Conservation (phyloP, 2,797 vertebrate species). For the Discoglossus pictus region DNA sequence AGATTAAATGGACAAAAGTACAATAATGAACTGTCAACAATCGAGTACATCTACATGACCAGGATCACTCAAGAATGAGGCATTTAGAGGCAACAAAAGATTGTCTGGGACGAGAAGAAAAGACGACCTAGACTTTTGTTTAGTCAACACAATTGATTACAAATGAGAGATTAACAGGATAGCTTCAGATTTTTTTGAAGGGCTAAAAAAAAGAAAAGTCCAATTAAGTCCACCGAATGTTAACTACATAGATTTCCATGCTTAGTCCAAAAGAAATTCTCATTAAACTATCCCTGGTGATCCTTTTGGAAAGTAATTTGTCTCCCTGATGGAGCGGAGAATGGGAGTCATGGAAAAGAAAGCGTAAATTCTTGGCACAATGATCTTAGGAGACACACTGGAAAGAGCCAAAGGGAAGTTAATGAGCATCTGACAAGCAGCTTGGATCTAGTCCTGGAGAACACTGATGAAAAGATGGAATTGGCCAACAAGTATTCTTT, state of each 20-base stretch:
- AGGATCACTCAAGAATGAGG: slow-evolving; percentile 91
- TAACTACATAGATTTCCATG: slow-evolving; percentile 97
- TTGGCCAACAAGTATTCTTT: slow-evolving; percentile 81
- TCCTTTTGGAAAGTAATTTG: slow-evolving; percentile 87
- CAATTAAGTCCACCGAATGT: slow-evolving; percentile 99
- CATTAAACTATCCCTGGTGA: slow-evolving; percentile 95
- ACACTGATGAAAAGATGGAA: slow-evolving; percentile 84
- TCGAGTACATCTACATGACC: slow-evolving; percentile 87
- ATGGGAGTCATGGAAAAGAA: slow-evolving; percentile 82
- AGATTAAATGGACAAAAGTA: slow-evolving; percentile 85
- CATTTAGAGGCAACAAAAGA: slow-evolving; percentile 96
- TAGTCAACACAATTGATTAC: slow-evolving; percentile 96
- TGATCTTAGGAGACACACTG: slow-evolving; percentile 86
- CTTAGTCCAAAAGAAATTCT: slow-evolving; percentile 98
- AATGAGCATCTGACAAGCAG: slow-evolving; percentile 92
- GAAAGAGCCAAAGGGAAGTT: slow-evolving; percentile 89
- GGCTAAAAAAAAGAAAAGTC: slow-evolving; percentile 89
- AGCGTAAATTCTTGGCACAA: slow-evolving; percentile 89
- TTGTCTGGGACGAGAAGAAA: slow-evolving; percentile 95
- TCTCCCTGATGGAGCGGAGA: slow-evolving; percentile 84
- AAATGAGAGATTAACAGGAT: slow-evolving; percentile 99
- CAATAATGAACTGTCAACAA: slow-evolving; percentile 97
- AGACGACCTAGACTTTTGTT: slow-evolving; percentile 96
- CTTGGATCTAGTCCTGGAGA: slow-evolving; percentile 86
- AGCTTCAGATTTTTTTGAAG: slow-evolving; percentile 86